Evolutionary conservation across 2,113 vertebrate genomes (phyloP).

Genomic region (Pogonocichla stellata): DNA sequence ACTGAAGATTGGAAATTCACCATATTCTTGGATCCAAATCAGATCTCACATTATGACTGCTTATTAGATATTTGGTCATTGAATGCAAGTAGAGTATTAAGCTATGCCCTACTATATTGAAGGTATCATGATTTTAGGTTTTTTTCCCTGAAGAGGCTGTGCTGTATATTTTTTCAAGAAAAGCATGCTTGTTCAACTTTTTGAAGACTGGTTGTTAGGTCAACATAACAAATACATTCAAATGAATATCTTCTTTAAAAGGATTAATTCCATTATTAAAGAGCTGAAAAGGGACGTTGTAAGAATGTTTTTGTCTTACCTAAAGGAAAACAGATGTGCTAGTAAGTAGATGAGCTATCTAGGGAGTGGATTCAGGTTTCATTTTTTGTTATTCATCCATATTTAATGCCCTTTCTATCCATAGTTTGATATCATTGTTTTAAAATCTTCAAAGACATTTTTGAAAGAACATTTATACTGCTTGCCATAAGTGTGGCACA

Average conservation of each 20-base stretch:
- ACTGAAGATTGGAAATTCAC: not conserved
- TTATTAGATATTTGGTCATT: not conserved
- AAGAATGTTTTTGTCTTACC: not conserved
- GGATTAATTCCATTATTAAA: not conserved
- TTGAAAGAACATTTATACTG: not conserved
- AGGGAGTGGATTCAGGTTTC: not conserved
- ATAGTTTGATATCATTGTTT: not conserved
- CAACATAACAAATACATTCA: not conserved
- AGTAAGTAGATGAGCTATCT: not conserved
- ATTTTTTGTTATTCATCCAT: not conserved
- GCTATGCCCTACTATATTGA: not conserved
- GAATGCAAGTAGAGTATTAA: not conserved
- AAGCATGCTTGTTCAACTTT: not conserved
- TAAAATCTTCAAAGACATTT: not conserved
- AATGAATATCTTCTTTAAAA: not conserved
- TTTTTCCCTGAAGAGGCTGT: not conserved
- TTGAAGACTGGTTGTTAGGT: not conserved
- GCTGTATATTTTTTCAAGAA: not conserved
- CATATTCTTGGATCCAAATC: not conserved
- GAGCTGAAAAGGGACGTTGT: not conserved
- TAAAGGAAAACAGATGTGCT: constrained; percentile 5
- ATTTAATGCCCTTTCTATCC: not conserved
- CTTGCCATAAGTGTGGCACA: not conserved
- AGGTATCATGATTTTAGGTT: not conserved
- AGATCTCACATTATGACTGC: not conserved